Evolutionary conservation across 2,113 vertebrate species (phyloP).

Genomic region (Gobius niger): DNA sequence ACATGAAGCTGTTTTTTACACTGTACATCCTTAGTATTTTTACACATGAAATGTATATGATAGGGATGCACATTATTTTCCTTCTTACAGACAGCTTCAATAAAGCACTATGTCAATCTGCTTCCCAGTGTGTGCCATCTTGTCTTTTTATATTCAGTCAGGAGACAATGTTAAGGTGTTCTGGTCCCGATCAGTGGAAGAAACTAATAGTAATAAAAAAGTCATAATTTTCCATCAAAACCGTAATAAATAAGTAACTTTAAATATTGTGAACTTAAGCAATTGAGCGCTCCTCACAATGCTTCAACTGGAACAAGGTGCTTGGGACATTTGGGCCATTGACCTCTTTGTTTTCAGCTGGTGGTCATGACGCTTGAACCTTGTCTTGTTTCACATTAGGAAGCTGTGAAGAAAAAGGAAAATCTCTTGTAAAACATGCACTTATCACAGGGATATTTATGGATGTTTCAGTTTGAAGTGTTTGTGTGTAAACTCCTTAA

Average conservation of each 20-base stretch:
- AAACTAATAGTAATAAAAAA: not conserved
- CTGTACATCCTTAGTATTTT: slow-evolving; percentile 98
- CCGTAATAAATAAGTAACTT: not conserved
- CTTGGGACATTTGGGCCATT: not conserved
- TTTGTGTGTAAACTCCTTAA: too few species aligned
- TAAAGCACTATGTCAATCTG: slow-evolving; percentile 98
- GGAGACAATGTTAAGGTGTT: not conserved
- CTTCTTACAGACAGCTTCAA: slow-evolving; percentile 96
- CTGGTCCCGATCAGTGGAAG: not conserved
- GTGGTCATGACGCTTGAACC: slow-evolving; percentile 37
- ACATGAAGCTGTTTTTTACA: slow-evolving; percentile 94
- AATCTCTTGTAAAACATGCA: too few species aligned
- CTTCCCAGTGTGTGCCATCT: slow-evolving; percentile 69
- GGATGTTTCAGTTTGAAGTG: too few species aligned
- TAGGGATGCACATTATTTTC: slow-evolving; percentile 95
- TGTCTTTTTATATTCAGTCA: slow-evolving; percentile 12
- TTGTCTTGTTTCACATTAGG: slow-evolving; percentile 45
- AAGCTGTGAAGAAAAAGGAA: slow-evolving; percentile 52
- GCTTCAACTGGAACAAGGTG: not conserved
- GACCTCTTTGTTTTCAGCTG: not conserved
- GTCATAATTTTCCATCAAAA: not conserved
- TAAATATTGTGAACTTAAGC: not conserved
- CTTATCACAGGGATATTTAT: too few species aligned
- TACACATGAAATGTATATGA: slow-evolving; percentile 91
- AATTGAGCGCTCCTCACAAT: not conserved